These are phyloP conservation scores for Troides aeacus DNA, from an alignment of 2,888 invertebrate genomes.

Conservation along the genomic window DNA sequence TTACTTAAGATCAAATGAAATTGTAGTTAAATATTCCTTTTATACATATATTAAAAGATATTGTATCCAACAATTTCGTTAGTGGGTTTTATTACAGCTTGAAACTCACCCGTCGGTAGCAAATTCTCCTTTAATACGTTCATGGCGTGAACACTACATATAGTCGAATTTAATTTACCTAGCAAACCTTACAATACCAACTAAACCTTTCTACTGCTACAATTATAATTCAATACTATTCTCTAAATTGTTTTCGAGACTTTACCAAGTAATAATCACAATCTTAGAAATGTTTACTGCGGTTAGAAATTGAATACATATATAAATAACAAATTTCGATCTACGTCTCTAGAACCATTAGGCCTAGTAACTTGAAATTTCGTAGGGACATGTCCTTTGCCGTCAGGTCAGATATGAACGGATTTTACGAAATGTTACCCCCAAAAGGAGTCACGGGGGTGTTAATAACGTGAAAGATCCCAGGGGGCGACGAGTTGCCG, in stretches of 20 bases:
- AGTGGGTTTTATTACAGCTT: neutral
- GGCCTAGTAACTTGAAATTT: no score
- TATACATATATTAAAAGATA: no score
- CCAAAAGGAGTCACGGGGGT: neutral
- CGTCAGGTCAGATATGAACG: neutral
- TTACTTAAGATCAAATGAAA: no score
- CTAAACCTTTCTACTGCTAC: neutral
- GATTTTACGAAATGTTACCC: neutral
- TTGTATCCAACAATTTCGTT: neutral
- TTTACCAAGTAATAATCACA: no score
- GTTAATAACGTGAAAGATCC: no score
- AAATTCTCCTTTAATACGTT: neutral
- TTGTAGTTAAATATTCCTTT: no score
- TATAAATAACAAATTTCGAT: no score
- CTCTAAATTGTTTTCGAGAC: neutral
- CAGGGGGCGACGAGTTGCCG: no score
- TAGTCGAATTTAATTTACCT: conserved; percentile 2
- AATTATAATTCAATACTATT: conserved; percentile 7
- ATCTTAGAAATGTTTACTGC: no score
- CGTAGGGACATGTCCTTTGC: neutral
- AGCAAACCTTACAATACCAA: conserved; percentile 3
- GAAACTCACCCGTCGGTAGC: neutral
- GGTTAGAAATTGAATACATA: no score
- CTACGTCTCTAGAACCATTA: no score
- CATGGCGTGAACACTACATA: neutral